A percentile compares a stretch with the other conserved stretches of the same genome.
phyloP scores from a whole-genome alignment of 2,797 vertebrate genomes.

The Gouania willdenowi region DNA sequence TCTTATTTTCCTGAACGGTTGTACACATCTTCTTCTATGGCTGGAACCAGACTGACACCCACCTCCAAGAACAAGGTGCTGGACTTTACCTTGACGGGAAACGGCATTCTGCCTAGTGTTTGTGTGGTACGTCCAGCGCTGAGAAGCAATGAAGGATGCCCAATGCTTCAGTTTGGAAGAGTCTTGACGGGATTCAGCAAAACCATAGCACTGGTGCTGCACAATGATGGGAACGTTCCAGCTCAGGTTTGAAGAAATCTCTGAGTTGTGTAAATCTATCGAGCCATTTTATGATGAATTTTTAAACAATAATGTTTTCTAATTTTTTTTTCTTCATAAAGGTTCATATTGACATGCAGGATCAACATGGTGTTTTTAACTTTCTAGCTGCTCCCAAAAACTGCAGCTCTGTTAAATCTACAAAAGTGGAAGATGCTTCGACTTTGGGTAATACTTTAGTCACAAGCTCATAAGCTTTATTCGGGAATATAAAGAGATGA shows the following conservation, averaged over 20 bases:
- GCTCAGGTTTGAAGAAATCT: constrained; percentile 54
- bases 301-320: no score
- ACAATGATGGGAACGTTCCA: constrained; percentile 72
- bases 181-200: constrained; percentile 67
- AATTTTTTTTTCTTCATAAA: no score
- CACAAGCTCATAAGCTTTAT: no score
- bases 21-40: neutral
- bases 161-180: constrained; percentile 79
- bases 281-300: no score
- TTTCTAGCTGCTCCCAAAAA: constrained; percentile 68
- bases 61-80: constrained; percentile 61
- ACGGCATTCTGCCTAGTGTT: constrained; percentile 82
- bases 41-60: constrained; percentile 46
- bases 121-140: constrained; percentile 73
- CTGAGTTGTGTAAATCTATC: no score
- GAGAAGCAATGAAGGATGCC: constrained; percentile 63
- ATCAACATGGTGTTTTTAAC: constrained; percentile 73
- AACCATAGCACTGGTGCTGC: constrained; percentile 75
- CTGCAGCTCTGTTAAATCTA: constrained; percentile 51
- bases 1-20: no score
- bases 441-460: constrained; percentile 53
- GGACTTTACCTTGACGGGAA: constrained; percentile 79
- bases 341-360: constrained; percentile 79
- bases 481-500: no score
- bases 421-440: constrained; percentile 21